These are phyloP conservation scores for Cryptus viduatorius DNA, from an alignment of 2,888 invertebrate genomes.

Conservation along the genomic window DNA sequence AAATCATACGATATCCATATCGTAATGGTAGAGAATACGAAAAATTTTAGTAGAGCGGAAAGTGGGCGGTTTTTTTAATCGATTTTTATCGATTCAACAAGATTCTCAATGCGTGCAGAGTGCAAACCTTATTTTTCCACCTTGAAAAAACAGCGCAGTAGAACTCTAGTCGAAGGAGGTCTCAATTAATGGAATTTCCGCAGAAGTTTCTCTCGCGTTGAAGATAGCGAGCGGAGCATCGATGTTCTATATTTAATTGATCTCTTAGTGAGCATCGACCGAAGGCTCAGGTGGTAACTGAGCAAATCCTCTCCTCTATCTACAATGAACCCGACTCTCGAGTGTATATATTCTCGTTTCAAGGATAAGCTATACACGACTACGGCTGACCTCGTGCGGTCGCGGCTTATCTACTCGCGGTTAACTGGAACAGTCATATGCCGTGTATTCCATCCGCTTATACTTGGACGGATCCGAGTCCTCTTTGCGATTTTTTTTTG, in stretches of 20 bases:
- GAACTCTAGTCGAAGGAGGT: neutral
- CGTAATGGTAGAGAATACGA: no score
- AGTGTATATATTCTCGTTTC: slow-evolving; percentile 20
- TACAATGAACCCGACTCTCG: slow-evolving; percentile 28
- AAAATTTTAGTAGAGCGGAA: no score
- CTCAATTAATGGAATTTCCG: slow-evolving; percentile 24
- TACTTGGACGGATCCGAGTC: slow-evolving; percentile 29
- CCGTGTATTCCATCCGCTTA: slow-evolving; percentile 32
- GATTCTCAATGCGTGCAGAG: neutral
- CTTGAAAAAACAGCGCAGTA: neutral
- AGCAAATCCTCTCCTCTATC: slow-evolving; percentile 56
- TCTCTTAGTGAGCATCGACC: slow-evolving; percentile 20
- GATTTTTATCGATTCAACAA: no score
- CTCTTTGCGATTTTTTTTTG: slow-evolving; percentile 8
- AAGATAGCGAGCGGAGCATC: neutral
- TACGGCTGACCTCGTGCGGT: slow-evolving; percentile 51
- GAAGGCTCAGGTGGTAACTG: slow-evolving; percentile 66
- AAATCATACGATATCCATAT: no score
- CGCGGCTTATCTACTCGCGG: slow-evolving; percentile 47
- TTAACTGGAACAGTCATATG: slow-evolving; percentile 49
- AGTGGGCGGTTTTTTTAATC: no score
- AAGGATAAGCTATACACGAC: neutral
- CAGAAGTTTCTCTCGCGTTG: neutral
- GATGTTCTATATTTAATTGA: slow-evolving; percentile 28
- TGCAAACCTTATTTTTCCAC: neutral